A percentile compares a stretch with the other conserved stretches of the same genome.
Evolutionary conservation across 2,797 vertebrate species (phyloP).

Genomic region (Leptatherina wallacei): DNA sequence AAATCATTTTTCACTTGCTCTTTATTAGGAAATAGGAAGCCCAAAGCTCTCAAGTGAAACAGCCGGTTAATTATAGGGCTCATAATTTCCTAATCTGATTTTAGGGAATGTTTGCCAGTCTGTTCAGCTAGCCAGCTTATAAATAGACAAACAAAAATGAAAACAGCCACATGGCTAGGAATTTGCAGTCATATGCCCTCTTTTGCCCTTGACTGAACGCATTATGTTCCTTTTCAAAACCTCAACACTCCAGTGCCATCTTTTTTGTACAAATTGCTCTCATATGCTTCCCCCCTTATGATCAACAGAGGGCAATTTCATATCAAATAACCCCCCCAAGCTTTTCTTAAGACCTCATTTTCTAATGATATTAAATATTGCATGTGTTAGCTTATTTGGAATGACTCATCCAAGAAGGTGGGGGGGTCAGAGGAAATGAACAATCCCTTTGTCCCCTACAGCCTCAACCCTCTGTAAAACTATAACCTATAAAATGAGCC

Average conservation of each 20-base stretch:
- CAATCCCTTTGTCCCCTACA: constrained; percentile 68
- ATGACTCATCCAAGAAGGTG: constrained; percentile 58
- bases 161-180: constrained; percentile 65
- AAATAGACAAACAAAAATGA: constrained; percentile 72
- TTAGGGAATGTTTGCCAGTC: constrained; percentile 61
- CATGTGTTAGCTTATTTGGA: constrained; percentile 69
- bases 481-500: constrained; percentile 74
- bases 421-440: constrained; percentile 62
- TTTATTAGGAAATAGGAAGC: constrained; percentile 66
- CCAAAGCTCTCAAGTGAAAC: constrained; percentile 50
- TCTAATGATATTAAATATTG: constrained; percentile 68
- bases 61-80: constrained; percentile 64
- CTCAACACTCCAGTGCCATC: constrained; percentile 59
- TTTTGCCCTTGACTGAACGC: constrained; percentile 57
- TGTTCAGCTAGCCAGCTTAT: constrained; percentile 45
- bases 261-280: constrained; percentile 72
- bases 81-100: constrained; percentile 76
- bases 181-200: constrained; percentile 73
- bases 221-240: constrained; percentile 52
- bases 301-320: constrained; percentile 69
- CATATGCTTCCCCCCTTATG: constrained; percentile 69
- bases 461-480: constrained; percentile 64
- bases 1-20: constrained; percentile 57
- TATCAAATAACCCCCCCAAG: constrained; percentile 58
- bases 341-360: constrained; percentile 67